phyloP scores from a whole-genome alignment of 1,140 invertebrate genomes.

The Zophobas atratus region DNA sequence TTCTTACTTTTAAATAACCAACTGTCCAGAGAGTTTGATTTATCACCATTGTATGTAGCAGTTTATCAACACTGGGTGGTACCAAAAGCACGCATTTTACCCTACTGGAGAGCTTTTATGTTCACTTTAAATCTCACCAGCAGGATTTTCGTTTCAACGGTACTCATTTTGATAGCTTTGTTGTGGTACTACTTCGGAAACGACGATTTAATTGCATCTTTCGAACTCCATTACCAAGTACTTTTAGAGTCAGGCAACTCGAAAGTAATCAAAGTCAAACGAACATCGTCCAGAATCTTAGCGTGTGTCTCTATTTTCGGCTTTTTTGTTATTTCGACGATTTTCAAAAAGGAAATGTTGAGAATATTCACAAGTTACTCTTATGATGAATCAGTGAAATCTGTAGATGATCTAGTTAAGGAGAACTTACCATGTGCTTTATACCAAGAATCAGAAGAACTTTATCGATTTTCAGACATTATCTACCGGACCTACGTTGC shows the following conservation, averaged over 20 bases:
- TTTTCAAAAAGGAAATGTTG: constrained; percentile 14
- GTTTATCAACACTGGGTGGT: constrained; percentile 5
- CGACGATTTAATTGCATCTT: background rate
- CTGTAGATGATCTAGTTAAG: background rate
- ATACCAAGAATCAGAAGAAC: background rate
- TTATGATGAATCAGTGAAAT: background rate
- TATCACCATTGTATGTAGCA: background rate
- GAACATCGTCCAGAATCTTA: background rate
- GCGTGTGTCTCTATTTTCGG: constrained; percentile 6
- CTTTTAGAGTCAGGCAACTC: constrained; percentile 4
- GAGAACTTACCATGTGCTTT: background rate
- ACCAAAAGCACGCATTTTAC: constrained; percentile 9
- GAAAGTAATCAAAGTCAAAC: background rate
- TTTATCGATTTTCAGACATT: background rate
- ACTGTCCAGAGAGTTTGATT: constrained; percentile 1
- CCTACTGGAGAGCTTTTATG: background rate
- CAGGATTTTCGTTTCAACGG: background rate
- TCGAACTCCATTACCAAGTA: constrained; percentile 5
- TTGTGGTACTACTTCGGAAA: constrained; percentile 14
- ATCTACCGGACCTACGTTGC: background rate
- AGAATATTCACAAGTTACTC: constrained; percentile 1
- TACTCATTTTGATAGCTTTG: background rate
- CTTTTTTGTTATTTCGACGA: constrained; percentile 7
- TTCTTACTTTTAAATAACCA: constrained; percentile 7
- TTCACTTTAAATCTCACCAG: background rate